A percentile compares a stretch with the other conserved stretches of the same genome.
Evolutionary conservation across 2,113 vertebrate genomes (phyloP).

Genomic region (Platysternon megacephalum): DNA sequence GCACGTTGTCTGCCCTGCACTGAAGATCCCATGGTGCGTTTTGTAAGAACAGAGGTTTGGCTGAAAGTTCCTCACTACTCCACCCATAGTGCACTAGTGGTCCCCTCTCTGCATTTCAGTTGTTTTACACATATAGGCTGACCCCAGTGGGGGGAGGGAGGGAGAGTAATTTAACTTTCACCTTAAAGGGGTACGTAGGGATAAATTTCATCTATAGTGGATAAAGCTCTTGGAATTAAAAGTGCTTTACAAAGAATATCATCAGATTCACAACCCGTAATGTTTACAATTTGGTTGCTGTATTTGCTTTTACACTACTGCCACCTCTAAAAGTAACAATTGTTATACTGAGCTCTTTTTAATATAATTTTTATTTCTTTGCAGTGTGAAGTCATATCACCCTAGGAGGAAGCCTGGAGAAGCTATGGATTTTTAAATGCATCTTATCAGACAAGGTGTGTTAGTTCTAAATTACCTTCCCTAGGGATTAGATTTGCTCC

Average conservation of each 20-base stretch:
- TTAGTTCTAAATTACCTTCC: neutral
- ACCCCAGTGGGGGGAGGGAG: neutral
- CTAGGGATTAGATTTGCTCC: neutral
- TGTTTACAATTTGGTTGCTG: neutral
- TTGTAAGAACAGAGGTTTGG: neutral
- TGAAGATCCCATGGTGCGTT: neutral
- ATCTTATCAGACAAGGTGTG: neutral
- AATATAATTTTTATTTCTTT: fast-evolving
- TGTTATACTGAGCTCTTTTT: fast-evolving
- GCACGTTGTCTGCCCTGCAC: neutral
- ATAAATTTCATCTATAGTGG: fast-evolving
- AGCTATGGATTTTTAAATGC: fast-evolving
- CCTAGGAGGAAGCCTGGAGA: fast-evolving
- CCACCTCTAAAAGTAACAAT: neutral
- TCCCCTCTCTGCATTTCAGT: neutral
- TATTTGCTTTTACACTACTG: fast-evolving
- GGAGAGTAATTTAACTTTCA: fast-evolving
- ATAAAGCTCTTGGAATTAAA: fast-evolving
- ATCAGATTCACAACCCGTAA: fast-evolving
- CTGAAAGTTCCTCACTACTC: neutral
- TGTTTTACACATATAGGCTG: fast-evolving
- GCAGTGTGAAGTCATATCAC: fast-evolving
- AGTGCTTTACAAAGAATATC: fast-evolving
- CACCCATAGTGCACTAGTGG: neutral
- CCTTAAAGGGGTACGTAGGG: fast-evolving